Base-by-base conservation (phyloP, 2,888 invertebrate genomes). In the Psococerastis gibbosa region DNA sequence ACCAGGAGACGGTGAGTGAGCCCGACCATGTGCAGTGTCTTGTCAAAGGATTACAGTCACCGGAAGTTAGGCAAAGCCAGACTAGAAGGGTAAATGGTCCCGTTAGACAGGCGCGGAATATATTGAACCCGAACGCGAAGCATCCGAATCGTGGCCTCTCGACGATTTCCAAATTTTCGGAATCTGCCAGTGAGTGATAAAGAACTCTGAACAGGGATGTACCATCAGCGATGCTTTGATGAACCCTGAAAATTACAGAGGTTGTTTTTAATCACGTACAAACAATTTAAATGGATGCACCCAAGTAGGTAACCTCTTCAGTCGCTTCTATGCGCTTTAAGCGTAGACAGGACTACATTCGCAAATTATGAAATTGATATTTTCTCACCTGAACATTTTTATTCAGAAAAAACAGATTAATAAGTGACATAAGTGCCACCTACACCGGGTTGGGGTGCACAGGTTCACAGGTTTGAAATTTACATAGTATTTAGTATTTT, bases 201-300 rank as follows among this genome's bases (percentile, higher is more conserved):
- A 61, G 51, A 35, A 61, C 53, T 22, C 62, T 57, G 8, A 69
- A 58, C 45, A 70, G 55, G 1, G 67, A 63, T 46, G 66, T 61
- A 9, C 68, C 69, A 52, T 70, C 70, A 1, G 66, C 62, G 22
- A 70, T 52, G 46, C 65, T 62, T 35, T 67, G 67, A 52, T 69
- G 69, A 32, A 65, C 60, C 2, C 69, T 54, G 32, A 68, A 54
- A 35, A 67, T 54, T 5, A 64, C 56, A 31, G 64, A 57, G 0
- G 65, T 43, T 2, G 49, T 47, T 2, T 49, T 49, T 18, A 47
- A 47, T 11, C 46, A 43, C 32, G 45, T 42, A n/a, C n/a, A n/a
- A n/a, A n/a, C n/a, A n/a, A n/a, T n/a, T n/a, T n/a, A n/a, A n/a
- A n/a, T n/a, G n/a, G 16, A 45, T 45, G 2, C 47, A 45, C 44